These are phyloP conservation scores for Carlito syrichta DNA, from an alignment of 2,113 vertebrate genomes.

Conservation along the genomic window DNA sequence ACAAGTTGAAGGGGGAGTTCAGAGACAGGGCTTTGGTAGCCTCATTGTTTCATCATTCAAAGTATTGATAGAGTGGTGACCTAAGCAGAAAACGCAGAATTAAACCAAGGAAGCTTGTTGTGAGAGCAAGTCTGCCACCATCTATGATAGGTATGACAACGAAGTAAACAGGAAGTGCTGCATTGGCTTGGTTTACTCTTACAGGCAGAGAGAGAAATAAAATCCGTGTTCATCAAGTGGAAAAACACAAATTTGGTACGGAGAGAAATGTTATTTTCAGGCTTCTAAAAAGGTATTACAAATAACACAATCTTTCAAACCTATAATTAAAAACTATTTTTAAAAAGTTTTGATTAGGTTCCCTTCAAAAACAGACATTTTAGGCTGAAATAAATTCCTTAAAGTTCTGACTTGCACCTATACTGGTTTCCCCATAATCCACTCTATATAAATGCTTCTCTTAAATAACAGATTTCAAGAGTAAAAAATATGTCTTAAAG, in stretches of 20 bases:
- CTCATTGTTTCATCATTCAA: neutral
- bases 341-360: constrained; percentile 67
- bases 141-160: constrained; percentile 35
- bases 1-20: neutral
- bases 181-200: constrained; percentile 64
- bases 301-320: constrained; percentile 71
- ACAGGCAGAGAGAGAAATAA: constrained; percentile 67
- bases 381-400: constrained; percentile 35
- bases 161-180: constrained; percentile 80
- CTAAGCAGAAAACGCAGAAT: constrained; percentile 38
- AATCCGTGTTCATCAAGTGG: constrained; percentile 77
- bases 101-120: constrained; percentile 59
- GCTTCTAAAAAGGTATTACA: constrained; percentile 76
- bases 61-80: neutral
- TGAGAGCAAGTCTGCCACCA: constrained; percentile 52
- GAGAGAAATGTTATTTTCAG: constrained; percentile 80
- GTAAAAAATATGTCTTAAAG: neutral
- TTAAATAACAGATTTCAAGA: neutral
- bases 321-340: constrained; percentile 76
- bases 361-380: constrained; percentile 57
- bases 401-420: constrained; percentile 41
- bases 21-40: neutral
- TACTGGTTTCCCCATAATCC: neutral
- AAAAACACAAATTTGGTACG: constrained; percentile 77
- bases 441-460: neutral